Evolutionary conservation across 2,797 vertebrate genomes (phyloP).

Genomic region (Rhinella marina): DNA sequence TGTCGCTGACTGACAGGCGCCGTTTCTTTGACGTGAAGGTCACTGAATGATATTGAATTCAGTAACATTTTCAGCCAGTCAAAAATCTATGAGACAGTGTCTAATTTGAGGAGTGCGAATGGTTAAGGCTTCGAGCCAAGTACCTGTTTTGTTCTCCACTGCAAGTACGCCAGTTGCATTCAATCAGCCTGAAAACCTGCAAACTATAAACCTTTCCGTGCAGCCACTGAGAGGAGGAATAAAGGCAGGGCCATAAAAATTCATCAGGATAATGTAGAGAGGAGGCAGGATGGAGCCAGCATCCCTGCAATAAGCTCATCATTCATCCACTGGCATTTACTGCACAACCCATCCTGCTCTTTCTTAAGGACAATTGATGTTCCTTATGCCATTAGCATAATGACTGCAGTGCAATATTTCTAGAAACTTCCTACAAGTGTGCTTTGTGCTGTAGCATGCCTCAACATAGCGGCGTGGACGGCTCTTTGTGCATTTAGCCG

Average conservation of each 20-base stretch:
- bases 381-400: constrained; percentile 92
- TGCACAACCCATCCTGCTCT: constrained; percentile 88
- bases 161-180: constrained; percentile 85
- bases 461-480: constrained; percentile 66
- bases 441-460: constrained; percentile 79
- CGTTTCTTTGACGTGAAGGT: background rate
- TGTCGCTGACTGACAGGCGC: background rate
- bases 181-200: constrained; percentile 85
- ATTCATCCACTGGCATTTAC: constrained; percentile 91
- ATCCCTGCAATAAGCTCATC: constrained; percentile 84
- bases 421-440: constrained; percentile 85
- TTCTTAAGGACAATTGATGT: constrained; percentile 94
- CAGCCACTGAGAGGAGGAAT: constrained; percentile 67
- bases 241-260: constrained; percentile 84
- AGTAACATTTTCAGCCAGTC: background rate
- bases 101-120: constrained; percentile 6
- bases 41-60: constrained; percentile 25
- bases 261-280: constrained; percentile 87
- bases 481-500: background rate
- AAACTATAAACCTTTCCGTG: constrained; percentile 85
- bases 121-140: constrained; percentile 50
- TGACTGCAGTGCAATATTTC: constrained; percentile 86
- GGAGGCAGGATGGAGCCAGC: constrained; percentile 79
- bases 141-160: constrained; percentile 78
- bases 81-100: background rate